Evolutionary conservation across 2,797 vertebrate species (phyloP), one percentile per base, ranked within the genome.

Genomic region (Alcedo quadribrachys): DNA sequence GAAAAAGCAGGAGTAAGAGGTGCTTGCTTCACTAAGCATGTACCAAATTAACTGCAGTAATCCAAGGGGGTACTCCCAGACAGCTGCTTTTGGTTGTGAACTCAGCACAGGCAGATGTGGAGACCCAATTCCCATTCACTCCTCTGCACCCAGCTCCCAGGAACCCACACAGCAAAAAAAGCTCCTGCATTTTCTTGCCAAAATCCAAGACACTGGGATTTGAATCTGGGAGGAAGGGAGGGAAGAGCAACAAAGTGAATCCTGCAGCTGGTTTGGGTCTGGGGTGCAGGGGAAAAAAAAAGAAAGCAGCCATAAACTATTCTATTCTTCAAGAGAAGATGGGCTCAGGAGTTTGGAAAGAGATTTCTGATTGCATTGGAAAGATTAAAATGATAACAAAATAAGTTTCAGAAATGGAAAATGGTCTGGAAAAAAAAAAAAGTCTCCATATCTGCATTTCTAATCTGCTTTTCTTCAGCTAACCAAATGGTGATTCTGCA

Each of bases 321-420:
- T 68, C 46, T 3, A 0, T 67, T 92, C 65, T 93, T 92, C 62
- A 75, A 83, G 65, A 85, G 65, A 91, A 81, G 81, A 90, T 69
- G 58, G 86, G 32, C 70, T 73, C 48, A 46, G 40, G 73, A 92
- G 30, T 85, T 93, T 91, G 83, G 80, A 92, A 89, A 84, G 35
- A 92, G 50, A 93, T 94, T 91, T 87, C 71, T 74, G 76, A 93
- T 69, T 82, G 55, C 30, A 61, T 28, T 95, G 71, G 87, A 89
- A 91, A 92, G 76, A 93, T 87, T 74, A 74, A 89, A 93, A 76
- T 7, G 85, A 93, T 93, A 92, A 83, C 54, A 89, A 92, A 94
- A 94, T 78, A 87, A 88, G 89, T 89, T 94, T 92, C 91, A 94
- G 91, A 93, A 95, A 92, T 67, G 82, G 93, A 95, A 95, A 92